Evolutionary conservation across 2,797 vertebrate species (phyloP).

Genomic region (Poecilia gillii): DNA sequence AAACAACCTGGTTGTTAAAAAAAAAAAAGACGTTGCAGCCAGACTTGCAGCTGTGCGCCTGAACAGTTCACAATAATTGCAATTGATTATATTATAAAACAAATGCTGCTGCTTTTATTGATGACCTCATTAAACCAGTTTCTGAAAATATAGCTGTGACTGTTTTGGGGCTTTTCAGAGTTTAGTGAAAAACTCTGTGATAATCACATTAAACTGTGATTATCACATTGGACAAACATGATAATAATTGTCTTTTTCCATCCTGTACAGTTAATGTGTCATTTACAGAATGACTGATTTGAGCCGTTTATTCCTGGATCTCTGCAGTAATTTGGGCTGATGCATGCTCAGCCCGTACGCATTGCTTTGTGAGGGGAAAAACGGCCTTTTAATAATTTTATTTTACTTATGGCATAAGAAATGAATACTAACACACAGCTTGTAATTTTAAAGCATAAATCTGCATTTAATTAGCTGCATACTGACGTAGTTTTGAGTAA

Average conservation of each 20-base stretch:
- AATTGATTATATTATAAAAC: not conserved
- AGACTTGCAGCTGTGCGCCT: not conserved
- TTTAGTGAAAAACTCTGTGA: not conserved
- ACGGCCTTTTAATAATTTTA: not conserved
- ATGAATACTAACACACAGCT: not conserved
- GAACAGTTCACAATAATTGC: not conserved
- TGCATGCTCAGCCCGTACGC: constrained; percentile 5
- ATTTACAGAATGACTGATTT: constrained; percentile 36
- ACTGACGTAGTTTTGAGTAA: not conserved
- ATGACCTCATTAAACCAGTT: not conserved
- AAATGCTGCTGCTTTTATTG: not conserved
- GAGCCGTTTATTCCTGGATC: constrained; percentile 27
- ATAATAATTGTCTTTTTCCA: not conserved
- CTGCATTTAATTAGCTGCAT: not conserved
- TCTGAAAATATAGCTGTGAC: not conserved
- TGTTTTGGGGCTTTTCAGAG: not conserved
- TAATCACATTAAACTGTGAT: not conserved
- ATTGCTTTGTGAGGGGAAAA: not conserved
- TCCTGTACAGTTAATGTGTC: constrained; percentile 22
- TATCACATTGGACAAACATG: not conserved
- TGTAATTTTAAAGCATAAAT: not conserved
- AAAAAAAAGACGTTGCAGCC: not conserved
- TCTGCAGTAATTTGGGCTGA: constrained; percentile 24
- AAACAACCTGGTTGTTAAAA: no score
- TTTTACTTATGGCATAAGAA: not conserved